Evolutionary conservation across 2,888 invertebrate species (phyloP).

Genomic region (Philhelius pedissequus): DNA sequence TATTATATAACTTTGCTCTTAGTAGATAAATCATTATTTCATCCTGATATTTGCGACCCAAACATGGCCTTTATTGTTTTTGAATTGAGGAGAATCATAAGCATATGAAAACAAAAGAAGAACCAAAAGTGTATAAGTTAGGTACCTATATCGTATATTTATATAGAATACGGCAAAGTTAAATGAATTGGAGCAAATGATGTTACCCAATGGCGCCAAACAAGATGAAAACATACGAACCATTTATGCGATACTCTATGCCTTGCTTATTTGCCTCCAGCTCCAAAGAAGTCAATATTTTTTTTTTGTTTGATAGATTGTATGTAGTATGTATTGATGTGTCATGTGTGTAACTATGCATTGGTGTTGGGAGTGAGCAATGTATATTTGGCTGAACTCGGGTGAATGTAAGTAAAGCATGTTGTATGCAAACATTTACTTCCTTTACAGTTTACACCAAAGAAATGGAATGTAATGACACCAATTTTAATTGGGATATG

Average conservation of each 20-base stretch:
- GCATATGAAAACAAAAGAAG: background rate
- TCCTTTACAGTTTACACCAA: background rate
- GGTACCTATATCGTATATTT: background rate
- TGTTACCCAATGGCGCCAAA: constrained; percentile 67
- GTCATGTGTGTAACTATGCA: background rate
- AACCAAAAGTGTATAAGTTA: background rate
- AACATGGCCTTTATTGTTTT: background rate
- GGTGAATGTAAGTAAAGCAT: background rate
- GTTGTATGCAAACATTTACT: constrained; percentile 39
- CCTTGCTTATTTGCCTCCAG: background rate
- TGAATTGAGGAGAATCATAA: background rate
- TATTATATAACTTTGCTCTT: too few relatives aligned
- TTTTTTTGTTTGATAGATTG: background rate
- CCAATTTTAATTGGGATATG: constrained; percentile 41
- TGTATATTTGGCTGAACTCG: background rate
- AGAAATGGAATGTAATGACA: constrained; percentile 1
- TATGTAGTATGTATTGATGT: background rate
- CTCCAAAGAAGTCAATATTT: constrained; percentile 49
- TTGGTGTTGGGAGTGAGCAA: background rate
- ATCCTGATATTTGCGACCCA: background rate
- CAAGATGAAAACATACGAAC: constrained; percentile 66
- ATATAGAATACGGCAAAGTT: constrained; percentile 19
- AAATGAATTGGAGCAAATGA: constrained; percentile 66
- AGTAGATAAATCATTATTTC: too few relatives aligned
- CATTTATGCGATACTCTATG: constrained; percentile 58